Base-by-base conservation (phyloP, 2,797 vertebrate genomes). In the Eulemur rubriventer region DNA sequence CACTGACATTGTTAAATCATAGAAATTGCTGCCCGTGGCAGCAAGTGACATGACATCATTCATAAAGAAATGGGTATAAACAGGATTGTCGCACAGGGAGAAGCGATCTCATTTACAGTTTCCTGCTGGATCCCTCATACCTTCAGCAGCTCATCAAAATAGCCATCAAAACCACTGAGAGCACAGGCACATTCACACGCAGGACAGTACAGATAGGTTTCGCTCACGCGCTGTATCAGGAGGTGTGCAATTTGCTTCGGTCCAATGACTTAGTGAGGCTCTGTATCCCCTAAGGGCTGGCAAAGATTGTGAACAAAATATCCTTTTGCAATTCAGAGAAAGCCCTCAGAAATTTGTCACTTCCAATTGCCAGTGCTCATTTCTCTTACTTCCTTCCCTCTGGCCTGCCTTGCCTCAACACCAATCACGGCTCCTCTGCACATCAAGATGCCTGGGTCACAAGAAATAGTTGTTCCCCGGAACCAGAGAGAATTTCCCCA, bases 91-190 rank as follows among this genome's bases (percentile, higher is more conserved):
- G 0, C 73, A 70, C 24, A 17, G 76, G 76, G 94, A 95, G 87
- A 96, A 82, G 96, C 70, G 55, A 98, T 82, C 97, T 98, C 98
- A 97, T 98, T 97, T 97, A 82, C 94, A 83, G 95, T 95, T 97
- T 97, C 96, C 97, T 96, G 96, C 96, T 93, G 96, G 93, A 97
- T 83, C 96, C 63, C 82, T 73, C 46, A 46, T 52, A 91, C 91
- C 70, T 95, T 96, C 79, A 76, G 94, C 97, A 95, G 95, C 98
- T 98, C 97, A 97, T 98, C 97, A 97, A 98, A 98, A 97, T 67
- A 97, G 92, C 98, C 94, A 96, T 98, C 98, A 92, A 93, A 96
- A 91, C 83, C 92, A 26, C 92, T 4, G 95, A 81, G 83, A 87
- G 88, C 69, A 11, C 72, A 26, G 43, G 80, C 2, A 14, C 73